Percentiles rank a stretch among this genome's conserved stretches.
phyloP scores from a whole-genome alignment of 2,888 invertebrate species.

The Spilosoma lubricipeda region DNA sequence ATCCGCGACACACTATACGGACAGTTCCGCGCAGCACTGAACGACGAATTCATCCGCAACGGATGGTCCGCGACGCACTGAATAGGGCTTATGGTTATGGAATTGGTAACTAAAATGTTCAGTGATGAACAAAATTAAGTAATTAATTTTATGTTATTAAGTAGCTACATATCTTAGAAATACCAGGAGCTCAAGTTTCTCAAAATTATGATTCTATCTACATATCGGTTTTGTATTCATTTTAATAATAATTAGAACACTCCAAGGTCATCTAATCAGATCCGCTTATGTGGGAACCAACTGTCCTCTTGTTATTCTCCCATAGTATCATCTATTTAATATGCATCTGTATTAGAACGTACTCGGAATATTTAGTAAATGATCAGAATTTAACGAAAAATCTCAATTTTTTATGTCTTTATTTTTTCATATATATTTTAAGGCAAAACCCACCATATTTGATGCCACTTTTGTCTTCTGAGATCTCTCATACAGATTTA shows the following conservation, averaged over 20 bases:
- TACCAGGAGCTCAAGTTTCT: too few relatives aligned
- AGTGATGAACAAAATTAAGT: not conserved
- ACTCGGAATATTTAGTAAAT: conserved; percentile 3
- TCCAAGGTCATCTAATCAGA: not conserved
- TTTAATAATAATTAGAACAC: not conserved
- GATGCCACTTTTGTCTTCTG: too few relatives aligned
- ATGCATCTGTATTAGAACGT: conserved; percentile 20
- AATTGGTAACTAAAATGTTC: not conserved
- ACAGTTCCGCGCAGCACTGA: too few relatives aligned
- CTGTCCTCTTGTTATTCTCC: conserved; percentile 1
- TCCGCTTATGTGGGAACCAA: conserved; percentile 18
- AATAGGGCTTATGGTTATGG: too few relatives aligned
- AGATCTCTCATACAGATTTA: too few relatives aligned
- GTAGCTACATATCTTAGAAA: too few relatives aligned
- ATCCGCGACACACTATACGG: too few relatives aligned
- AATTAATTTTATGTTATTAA: too few relatives aligned
- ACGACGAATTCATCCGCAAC: too few relatives aligned
- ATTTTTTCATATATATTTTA: not conserved
- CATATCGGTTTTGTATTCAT: not conserved
- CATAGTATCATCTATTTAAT: conserved; percentile 14
- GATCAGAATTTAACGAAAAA: not conserved
- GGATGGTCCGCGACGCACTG: too few relatives aligned
- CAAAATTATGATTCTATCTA: not conserved
- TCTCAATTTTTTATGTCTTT: not conserved
- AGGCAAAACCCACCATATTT: not conserved